Conservation (phyloP, 2,113 vertebrate species). For the Epinephelus lanceolatus region DNA sequence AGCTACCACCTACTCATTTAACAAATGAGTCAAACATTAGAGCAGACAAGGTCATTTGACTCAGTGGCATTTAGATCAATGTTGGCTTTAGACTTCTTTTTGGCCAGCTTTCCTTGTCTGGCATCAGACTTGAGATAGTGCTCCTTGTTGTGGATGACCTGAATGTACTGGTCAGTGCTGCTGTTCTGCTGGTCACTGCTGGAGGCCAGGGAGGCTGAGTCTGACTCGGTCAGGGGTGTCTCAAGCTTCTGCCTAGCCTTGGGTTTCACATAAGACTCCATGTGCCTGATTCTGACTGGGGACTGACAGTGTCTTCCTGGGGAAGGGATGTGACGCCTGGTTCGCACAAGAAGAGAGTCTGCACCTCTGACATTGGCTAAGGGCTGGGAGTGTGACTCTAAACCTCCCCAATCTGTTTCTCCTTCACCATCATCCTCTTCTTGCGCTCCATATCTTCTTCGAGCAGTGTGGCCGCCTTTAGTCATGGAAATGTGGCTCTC, state of each 20-base stretch:
- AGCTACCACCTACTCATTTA: background rate
- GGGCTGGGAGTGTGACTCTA: conserved; percentile 65
- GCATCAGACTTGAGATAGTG: conserved; percentile 81
- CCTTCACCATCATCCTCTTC: conserved; percentile 76
- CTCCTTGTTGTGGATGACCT: conserved; percentile 89
- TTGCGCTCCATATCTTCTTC: conserved; percentile 71
- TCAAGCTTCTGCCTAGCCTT: conserved; percentile 84
- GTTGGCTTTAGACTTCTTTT: conserved; percentile 83
- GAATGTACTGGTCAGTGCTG: conserved; percentile 91
- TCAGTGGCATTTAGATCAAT: conserved; percentile 77
- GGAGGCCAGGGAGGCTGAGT: conserved; percentile 90
- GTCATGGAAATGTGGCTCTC: conserved; percentile 73
- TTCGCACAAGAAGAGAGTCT: conserved; percentile 64
- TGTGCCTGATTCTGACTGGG: conserved; percentile 55
- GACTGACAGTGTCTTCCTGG: conserved; percentile 58
- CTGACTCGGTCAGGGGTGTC: conserved; percentile 89
- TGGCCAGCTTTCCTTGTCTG: conserved; percentile 77
- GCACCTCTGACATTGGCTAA: conserved; percentile 76
- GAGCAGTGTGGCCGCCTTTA: conserved; percentile 70
- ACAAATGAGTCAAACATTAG: conserved; percentile 83
- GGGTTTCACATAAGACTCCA: conserved; percentile 81
- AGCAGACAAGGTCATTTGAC: conserved; percentile 89
- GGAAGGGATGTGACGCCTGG: conserved; percentile 52
- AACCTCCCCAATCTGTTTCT: conserved; percentile 71
- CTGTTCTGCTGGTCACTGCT: conserved; percentile 94